Evolutionary conservation across 2,797 vertebrate species (phyloP).

Genomic region (Gymnodraco acuticeps): DNA sequence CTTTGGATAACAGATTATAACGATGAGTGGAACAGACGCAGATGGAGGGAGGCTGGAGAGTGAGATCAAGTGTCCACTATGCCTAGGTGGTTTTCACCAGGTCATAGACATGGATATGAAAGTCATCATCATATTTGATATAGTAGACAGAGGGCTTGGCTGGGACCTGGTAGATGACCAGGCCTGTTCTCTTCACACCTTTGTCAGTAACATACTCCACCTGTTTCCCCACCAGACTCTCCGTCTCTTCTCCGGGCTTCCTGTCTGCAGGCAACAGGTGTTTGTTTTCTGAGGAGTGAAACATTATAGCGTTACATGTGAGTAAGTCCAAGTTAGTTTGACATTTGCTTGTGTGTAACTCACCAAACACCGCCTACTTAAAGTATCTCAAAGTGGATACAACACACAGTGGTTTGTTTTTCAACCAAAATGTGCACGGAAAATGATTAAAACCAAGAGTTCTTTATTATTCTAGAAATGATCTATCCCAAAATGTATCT

Average conservation of each 20-base stretch:
- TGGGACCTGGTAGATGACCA: constrained; percentile 90
- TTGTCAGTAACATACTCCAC: constrained; percentile 90
- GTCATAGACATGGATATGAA: constrained; percentile 90
- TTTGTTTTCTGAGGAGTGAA: constrained; percentile 84
- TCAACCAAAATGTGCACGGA: no score
- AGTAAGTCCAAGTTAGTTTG: not conserved
- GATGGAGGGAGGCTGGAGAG: constrained; percentile 49
- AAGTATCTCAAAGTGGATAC: not conserved
- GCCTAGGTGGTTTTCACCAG: constrained; percentile 89
- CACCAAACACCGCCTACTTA: not conserved
- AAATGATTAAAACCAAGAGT: not conserved
- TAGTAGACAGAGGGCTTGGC: constrained; percentile 90
- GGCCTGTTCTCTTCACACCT: constrained; percentile 88
- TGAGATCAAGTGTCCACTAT: constrained; percentile 56
- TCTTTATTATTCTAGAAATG: not conserved
- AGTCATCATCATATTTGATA: constrained; percentile 91
- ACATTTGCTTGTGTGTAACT: not conserved
- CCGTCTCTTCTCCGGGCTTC: constrained; percentile 88
- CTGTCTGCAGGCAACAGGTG: constrained; percentile 89
- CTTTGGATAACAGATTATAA: constrained; percentile 57
- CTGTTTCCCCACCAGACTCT: constrained; percentile 90
- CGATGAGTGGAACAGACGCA: constrained; percentile 58
- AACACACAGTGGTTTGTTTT: not conserved
- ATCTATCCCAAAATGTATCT: no score
- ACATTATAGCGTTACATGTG: not conserved